Base-by-base conservation (phyloP, 1,140 invertebrate genomes). In the Yoshiicerus persimilis region DNA sequence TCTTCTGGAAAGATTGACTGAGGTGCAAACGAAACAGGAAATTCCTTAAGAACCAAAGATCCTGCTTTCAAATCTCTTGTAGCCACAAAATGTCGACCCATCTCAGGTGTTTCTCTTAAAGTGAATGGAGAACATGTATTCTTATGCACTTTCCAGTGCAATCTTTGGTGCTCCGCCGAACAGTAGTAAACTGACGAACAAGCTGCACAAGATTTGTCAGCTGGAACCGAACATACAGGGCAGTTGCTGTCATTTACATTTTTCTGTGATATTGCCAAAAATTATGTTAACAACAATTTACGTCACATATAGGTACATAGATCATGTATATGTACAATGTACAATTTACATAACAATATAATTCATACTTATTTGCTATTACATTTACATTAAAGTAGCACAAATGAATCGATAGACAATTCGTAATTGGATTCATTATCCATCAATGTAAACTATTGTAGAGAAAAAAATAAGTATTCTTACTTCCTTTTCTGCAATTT, bases 101-200 rank as follows among this genome's bases (percentile, higher is more conserved):
- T 80, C 38, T 80, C 75, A 1, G 75, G 75, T 4, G 32, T 80
- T 36, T 80, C 75, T 38, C 23, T 80, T 6, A 80, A 32, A 1
- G 75, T 36, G n/a, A 80, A 80, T 16, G 75, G 32, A n/a, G 16
- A 41, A 20, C 83, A 84, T 32, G 38, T 9, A 25, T 41, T 84
- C 13, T 84, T 84, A 20, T 84, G 83, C 9, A 84, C 25, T 84
- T 84, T 84, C 83, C 83, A 84, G n/a, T 84, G 83, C 6, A 39
- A 47, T 23, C 56, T 84, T 84, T 84, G 83, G 27, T 84, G 83
- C 10, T 84, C 83, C 11, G 38, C 6, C 23, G 83, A 47, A 47
- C 83, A 84, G 30, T 84, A 84, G 4, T 23, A 41, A 13, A 56
- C 39, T 16, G 47, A 27, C 9, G 38, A 66, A 23, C 84, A 86